These are phyloP conservation scores for Hipparchia sbordonii DNA, from an alignment of 2,888 invertebrate genomes.

Conservation along the genomic window DNA sequence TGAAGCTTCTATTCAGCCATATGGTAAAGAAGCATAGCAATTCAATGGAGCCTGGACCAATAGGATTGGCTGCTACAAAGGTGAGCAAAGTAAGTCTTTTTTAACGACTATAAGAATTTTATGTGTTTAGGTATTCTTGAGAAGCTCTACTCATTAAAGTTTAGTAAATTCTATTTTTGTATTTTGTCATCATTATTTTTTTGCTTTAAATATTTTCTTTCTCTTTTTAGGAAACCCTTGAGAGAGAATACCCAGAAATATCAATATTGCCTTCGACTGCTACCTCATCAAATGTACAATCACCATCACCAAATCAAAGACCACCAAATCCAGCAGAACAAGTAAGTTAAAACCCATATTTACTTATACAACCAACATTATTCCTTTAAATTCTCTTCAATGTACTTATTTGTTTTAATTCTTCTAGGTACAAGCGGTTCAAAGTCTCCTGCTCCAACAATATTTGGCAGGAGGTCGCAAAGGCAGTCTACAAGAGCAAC, in stretches of 20 bases:
- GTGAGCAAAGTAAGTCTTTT: conserved; percentile 48
- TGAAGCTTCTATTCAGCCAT: conserved; percentile 74
- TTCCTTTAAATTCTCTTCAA: not conserved
- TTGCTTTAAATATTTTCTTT: not conserved
- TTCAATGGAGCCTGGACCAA: conserved; percentile 65
- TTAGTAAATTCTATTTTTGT: no score
- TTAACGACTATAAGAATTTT: not conserved
- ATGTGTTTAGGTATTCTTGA: not conserved
- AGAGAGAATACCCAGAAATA: conserved; percentile 80
- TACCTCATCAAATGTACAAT: conserved; percentile 68
- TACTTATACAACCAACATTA: not conserved
- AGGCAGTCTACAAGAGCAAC: conserved; percentile 72
- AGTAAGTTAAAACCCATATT: conserved; percentile 47
- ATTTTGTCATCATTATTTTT: not conserved
- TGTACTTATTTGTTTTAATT: not conserved
- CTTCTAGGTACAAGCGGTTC: conserved; percentile 75
- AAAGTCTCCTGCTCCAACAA: conserved; percentile 76
- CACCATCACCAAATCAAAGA: conserved; percentile 72
- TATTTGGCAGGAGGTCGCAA: conserved; percentile 74
- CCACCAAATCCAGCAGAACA: conserved; percentile 76
- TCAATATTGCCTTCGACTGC: conserved; percentile 80
- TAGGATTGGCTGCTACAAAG: conserved; percentile 79
- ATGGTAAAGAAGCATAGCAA: conserved; percentile 79
- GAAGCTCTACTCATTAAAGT: no score
- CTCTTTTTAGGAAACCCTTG: conserved; percentile 73